Percentiles rank a stretch among this genome's conserved stretches.
These are phyloP conservation scores for Drosophila arawakana DNA, from an alignment of 1,140 invertebrate species.

Conservation along the genomic window DNA sequence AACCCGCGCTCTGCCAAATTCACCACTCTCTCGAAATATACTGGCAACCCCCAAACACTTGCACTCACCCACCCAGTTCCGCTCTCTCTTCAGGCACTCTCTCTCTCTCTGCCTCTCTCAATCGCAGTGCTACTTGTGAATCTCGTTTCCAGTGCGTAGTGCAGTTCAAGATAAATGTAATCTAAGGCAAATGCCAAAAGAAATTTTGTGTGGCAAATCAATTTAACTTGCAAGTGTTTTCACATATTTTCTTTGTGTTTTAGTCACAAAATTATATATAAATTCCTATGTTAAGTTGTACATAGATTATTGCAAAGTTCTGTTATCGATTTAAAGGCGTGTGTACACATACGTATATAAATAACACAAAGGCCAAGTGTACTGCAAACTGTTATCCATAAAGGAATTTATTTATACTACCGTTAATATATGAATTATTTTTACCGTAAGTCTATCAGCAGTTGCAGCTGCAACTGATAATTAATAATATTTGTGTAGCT, in stretches of 20 bases:
- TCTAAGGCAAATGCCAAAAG: constrained; percentile 31
- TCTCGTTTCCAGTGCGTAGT: constrained; percentile 66
- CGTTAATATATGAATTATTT: not conserved
- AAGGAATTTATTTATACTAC: constrained; percentile 22
- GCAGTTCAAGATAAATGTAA: constrained; percentile 63
- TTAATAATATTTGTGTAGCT: not conserved
- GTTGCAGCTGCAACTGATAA: not conserved
- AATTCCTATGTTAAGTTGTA: constrained; percentile 1
- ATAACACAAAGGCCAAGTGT: constrained; percentile 43
- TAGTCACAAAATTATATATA: constrained; percentile 23
- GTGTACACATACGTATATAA: constrained; percentile 6
- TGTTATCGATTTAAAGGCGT: constrained; percentile 30
- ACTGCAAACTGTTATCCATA: constrained; percentile 25
- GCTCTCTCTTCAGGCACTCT: constrained; percentile 5
- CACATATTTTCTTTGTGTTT: constrained; percentile 15
- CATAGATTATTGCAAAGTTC: constrained; percentile 14
- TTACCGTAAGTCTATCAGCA: constrained; percentile 20
- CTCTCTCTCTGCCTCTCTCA: constrained; percentile 5
- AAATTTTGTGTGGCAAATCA: constrained; percentile 46
- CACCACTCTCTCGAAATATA: constrained; percentile 54
- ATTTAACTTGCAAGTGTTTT: constrained; percentile 37
- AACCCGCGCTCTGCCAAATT: constrained; percentile 47
- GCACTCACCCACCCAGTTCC: constrained; percentile 5
- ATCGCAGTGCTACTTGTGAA: constrained; percentile 11
- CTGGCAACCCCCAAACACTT: constrained; percentile 16